Conservation (phyloP, 2,113 vertebrate species). For the Cairina moschata region DNA sequence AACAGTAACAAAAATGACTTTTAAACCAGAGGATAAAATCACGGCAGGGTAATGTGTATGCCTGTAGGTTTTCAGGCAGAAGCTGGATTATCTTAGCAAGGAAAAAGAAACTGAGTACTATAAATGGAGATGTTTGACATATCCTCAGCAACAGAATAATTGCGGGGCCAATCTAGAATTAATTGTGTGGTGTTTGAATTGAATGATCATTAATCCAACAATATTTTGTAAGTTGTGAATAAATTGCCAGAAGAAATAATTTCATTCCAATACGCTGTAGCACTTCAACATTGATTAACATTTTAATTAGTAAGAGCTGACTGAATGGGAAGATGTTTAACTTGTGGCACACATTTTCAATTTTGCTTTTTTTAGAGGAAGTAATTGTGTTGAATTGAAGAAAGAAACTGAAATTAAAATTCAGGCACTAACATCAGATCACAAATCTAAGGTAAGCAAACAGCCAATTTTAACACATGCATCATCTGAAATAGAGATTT, state of each 20-base stretch:
- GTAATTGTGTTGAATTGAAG: conserved; percentile 95
- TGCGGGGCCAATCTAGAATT: conserved; percentile 48
- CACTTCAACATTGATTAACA: conserved; percentile 60
- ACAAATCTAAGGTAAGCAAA: conserved; percentile 95
- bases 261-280: conserved; percentile 40
- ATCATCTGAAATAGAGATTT: conserved; percentile 11
- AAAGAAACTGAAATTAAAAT: conserved; percentile 98
- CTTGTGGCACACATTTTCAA: conserved; percentile 58
- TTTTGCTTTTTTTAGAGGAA: conserved; percentile 85
- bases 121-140: conserved; percentile 62
- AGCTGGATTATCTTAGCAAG: conserved; percentile 54
- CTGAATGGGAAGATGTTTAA: conserved; percentile 68
- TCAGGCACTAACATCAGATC: conserved; percentile 89
- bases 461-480: conserved; percentile 12
- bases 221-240: conserved; percentile 71
- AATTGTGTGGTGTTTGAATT: conserved; percentile 65
- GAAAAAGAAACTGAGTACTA: conserved; percentile 30
- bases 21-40: conserved; percentile 16
- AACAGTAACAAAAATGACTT: conserved; percentile 32
- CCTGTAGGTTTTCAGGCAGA: conserved; percentile 49
- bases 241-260: conserved; percentile 60
- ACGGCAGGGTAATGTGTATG: background rate
- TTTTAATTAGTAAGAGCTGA: conserved; percentile 64
- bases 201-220: conserved; percentile 58
- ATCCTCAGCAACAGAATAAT: conserved; percentile 60